Evolutionary conservation across 2,797 vertebrate species (phyloP), one percentile per base, ranked within the genome.

Genomic region (Gorsachius magnificus): DNA sequence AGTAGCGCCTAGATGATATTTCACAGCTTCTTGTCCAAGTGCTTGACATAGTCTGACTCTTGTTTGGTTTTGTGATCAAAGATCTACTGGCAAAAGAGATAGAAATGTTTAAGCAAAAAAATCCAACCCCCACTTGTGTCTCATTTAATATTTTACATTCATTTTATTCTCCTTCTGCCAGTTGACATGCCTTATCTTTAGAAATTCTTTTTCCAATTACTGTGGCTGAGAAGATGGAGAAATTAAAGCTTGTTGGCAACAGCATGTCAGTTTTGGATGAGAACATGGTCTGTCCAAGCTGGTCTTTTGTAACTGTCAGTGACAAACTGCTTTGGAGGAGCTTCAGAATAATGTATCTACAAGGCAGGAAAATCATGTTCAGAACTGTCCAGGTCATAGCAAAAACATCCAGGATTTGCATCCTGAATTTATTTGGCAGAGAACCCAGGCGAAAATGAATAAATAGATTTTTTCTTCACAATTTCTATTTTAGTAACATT

Each of bases 161-260:
- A 10, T 92, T 85, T 84, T 71, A 54, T 45, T 77, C 12, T 93
- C 33, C 51, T 90, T n/a, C 38, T 93, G n/a, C 43, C 57, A 69
- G 33, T 31, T 81, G 65, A 65, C 50, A 4, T 89, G 24, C 16
- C 54, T 89, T 95, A 85, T 95, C 36, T 87, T 89, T 78, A 75
- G 50, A 78, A 91, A 87, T 87, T 78, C 28, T 74, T 89, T 94
- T 93, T 54, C 65, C 75, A 85, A 6, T 93, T 93, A 78, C 61
- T 41, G 54, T 83, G 35, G 35, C 82, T 89, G 68, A 75, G 57
- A 91, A 66, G 78, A 87, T 11, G n/a, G 81, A 89, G 35, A 94
- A 84, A 51, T 81, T 65, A 36, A 94, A 71, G 38, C 36, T 87
- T 80, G 33, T 90, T 92, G 71, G 68, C 82, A 75, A 53, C 53